Base-by-base conservation (phyloP, 2,113 vertebrate species). In the Upupa epops region DNA sequence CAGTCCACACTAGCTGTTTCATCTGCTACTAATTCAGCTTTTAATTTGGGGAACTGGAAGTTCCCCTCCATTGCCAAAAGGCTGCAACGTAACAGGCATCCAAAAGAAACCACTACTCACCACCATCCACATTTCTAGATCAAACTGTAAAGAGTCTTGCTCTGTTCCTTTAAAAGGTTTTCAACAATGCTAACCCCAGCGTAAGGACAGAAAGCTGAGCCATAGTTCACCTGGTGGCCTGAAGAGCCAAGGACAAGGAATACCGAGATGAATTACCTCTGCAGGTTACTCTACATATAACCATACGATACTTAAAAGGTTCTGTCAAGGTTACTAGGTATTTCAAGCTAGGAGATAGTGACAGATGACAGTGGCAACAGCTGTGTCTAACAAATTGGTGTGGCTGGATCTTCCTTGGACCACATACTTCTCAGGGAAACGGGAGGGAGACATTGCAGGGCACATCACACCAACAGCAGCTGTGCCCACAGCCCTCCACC, bases 211-310 rank as follows among this genome's bases (percentile, higher is more conserved):
- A 90, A 76, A 93, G 73, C 66, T 42, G 54, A 90, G 54, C 69
- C 65, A 36, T 7, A 72, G 61, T 25, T 91, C 71, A 79, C 51
- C 77, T 6, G 48, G 51, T 6, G 54, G 48, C 51, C 34, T 51
- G 34, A 83, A 88, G n/a, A 89, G 55, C 42, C 86, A 94, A 36
- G 20, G 59, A 26, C 54, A 59, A 84, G 83, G 73, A 92, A 86
- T 25, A 84, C 36, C 18, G 51, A 51, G 13, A 64, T 3, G 22
- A 85, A 77, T 92, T 78, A 76, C 56, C 78, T 77, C 85, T 72
- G 49, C 89, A 94, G 79, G 92, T 96, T 96, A 93, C 83, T 91
- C 79, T 80, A 84, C 72, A 89, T 83, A 89, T 91, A 75, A 94
- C 94, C 87, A 61, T 60, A 89, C 31, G 76, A 92, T 55, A 79